Percentiles rank a stretch among this genome's conserved stretches.
phyloP scores from a whole-genome alignment of 2,113 vertebrate species.

The Tiliqua scincoides region DNA sequence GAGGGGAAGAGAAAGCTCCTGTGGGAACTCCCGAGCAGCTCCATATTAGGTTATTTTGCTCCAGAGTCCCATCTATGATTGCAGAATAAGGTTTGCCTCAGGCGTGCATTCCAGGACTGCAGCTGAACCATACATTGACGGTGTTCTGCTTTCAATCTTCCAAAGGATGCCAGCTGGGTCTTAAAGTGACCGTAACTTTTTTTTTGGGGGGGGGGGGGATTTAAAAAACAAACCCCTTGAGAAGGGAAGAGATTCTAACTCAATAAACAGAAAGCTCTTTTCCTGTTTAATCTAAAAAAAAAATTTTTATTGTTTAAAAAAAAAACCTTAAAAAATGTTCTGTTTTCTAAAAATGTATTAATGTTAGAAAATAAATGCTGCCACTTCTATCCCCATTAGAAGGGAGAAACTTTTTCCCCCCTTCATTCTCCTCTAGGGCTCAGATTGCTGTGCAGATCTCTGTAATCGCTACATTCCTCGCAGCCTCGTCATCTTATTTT shows the following conservation, averaged over 20 bases:
- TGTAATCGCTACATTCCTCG: background rate
- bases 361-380: background rate
- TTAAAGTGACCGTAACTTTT: background rate
- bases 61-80: too few species aligned
- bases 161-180: background rate
- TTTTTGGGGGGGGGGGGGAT: too few species aligned
- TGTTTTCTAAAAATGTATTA: background rate
- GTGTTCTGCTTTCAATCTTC: background rate
- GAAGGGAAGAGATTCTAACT: background rate
- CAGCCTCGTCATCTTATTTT: background rate
- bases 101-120: background rate
- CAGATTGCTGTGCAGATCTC: background rate
- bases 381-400: background rate
- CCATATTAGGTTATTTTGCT: slow-evolving; percentile 8
- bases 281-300: background rate
- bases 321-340: too few species aligned
- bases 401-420: background rate
- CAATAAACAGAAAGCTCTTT: too few species aligned
- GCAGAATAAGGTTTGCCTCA: background rate
- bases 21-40: background rate
- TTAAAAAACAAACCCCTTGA: background rate
- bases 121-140: background rate
- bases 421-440: background rate
- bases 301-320: background rate
- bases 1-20: too few species aligned